These are phyloP conservation scores for Heliopora coerulea DNA, from an alignment of 92 coral and sea anemone genomes.

Conservation along the genomic window DNA sequence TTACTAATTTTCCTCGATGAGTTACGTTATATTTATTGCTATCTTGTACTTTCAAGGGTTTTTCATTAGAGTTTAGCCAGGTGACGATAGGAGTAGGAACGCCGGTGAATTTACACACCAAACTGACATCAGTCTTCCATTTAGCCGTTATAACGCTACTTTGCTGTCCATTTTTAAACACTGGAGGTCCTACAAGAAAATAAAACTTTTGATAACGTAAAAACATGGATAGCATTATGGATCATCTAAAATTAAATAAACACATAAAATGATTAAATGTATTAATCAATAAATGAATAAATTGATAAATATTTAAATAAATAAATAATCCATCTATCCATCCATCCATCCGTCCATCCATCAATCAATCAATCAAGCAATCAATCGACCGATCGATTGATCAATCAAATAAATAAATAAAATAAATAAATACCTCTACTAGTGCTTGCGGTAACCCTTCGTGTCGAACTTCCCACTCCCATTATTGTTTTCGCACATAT, in stretches of 20 bases:
- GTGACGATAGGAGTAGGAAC: conserved; percentile 77
- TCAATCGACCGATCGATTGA: too few species aligned
- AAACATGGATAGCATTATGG: background rate
- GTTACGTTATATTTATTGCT: conserved; percentile 61
- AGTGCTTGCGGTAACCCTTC: conserved; percentile 51
- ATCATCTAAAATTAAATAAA: background rate
- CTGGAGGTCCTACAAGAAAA: conserved; percentile 18
- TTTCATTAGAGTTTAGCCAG: conserved; percentile 78
- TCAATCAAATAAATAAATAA: background rate
- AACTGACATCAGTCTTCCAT: conserved; percentile 59
- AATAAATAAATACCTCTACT: conserved; percentile 19
- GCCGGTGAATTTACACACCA: conserved; percentile 80
- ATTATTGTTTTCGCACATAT: conserved; percentile 75
- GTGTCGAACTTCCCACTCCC: conserved; percentile 77
- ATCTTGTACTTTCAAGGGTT: conserved; percentile 56
- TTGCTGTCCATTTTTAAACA: conserved; percentile 6
- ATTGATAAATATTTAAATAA: background rate
- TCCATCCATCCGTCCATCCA: background rate
- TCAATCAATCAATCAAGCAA: background rate
- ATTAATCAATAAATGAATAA: background rate
- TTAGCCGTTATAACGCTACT: conserved; percentile 57
- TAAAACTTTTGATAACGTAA: background rate
- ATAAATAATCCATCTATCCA: background rate
- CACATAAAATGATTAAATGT: background rate
- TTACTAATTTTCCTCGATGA: conserved; percentile 67